Evolutionary conservation across 1,140 invertebrate genomes (phyloP).

Genomic region (Drosophila truncata): DNA sequence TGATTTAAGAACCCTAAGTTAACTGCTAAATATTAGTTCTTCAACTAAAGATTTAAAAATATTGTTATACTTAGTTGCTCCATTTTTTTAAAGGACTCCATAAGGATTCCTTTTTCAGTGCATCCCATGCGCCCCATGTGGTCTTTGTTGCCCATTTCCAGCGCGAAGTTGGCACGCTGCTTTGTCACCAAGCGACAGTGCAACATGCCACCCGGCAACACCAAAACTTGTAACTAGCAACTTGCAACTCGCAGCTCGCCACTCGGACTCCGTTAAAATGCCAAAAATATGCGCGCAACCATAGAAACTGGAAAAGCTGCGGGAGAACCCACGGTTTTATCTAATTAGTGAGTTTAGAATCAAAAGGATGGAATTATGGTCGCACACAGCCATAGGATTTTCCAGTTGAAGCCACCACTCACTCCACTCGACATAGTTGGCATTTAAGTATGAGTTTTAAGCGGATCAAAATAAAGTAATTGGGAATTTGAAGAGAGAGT

Average conservation of each 20-base stretch:
- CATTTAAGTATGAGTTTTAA: constrained; percentile 2
- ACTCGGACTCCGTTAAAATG: constrained; percentile 26
- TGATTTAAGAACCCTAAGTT: background rate
- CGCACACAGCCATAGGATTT: constrained; percentile 16
- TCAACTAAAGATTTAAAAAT: background rate
- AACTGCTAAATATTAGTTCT: background rate
- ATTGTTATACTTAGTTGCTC: background rate
- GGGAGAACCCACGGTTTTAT: constrained; percentile 17
- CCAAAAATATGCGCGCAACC: constrained; percentile 39
- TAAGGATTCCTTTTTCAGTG: background rate
- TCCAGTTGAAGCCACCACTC: constrained; percentile 1
- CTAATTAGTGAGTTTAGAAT: constrained; percentile 44
- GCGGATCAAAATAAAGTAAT: constrained; percentile 4
- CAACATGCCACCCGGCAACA: constrained; percentile 17
- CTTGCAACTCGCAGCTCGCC: constrained; percentile 29
- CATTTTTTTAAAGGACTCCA: background rate
- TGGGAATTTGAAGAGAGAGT: background rate
- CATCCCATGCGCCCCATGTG: constrained; percentile 29
- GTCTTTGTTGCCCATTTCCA: constrained; percentile 25
- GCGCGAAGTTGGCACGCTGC: constrained; percentile 24
- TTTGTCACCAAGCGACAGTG: constrained; percentile 38
- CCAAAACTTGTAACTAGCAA: constrained; percentile 3
- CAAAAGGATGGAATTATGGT: constrained; percentile 39
- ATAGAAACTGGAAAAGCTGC: constrained; percentile 34
- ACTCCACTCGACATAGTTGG: background rate